Evolutionary conservation across 2,888 invertebrate species (phyloP), one percentile per base, ranked within the genome.

Genomic region (Herminia tarsipennalis): DNA sequence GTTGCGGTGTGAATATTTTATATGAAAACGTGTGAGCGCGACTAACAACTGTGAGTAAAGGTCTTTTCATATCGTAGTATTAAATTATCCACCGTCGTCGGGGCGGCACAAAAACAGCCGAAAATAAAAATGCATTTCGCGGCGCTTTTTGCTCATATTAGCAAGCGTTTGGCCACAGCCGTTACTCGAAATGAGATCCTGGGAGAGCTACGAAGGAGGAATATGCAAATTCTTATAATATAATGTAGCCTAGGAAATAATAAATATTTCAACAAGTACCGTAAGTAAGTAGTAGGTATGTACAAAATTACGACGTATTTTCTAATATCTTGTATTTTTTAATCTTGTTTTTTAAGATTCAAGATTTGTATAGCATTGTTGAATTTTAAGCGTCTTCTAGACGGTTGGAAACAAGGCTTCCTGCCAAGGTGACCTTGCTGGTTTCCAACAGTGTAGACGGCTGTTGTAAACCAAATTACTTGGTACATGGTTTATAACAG

Each of bases 1-100:
- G 57, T 56, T 63, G 53, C 38, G 56, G 54, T 56, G 58, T 66
- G 70, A 71, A 73, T 74, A 73, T 67, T 72, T 72, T 63, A 73
- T 70, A 56, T 49, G 38, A 52, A 56, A 65, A 54, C 41, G 47
- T 66, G 59, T 53, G 53, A 52, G 60, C 45, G 44, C 47, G 40
- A 53, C 56, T 62, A 56, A 59, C 53, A 59, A 56, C 55, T 52
- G 38, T 49, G 54, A 51, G 46, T 38, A 33, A 58, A 52, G 46
- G 45, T 44, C 54, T 46, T 55, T 60, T 54, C 54, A 56, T 59
- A 62, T 53, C 33, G 35, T 38, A 52, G 38, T 59, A 64, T 64
- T 64, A 62, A 56, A 62, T 61, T 69, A 46, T 47, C 60, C 43
- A 35, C 32, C 21, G 21, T 34, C 32, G 4, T 16, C 30, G 17